Conservation (phyloP, 2,888 invertebrate species). For the Prosapia bicincta region DNA sequence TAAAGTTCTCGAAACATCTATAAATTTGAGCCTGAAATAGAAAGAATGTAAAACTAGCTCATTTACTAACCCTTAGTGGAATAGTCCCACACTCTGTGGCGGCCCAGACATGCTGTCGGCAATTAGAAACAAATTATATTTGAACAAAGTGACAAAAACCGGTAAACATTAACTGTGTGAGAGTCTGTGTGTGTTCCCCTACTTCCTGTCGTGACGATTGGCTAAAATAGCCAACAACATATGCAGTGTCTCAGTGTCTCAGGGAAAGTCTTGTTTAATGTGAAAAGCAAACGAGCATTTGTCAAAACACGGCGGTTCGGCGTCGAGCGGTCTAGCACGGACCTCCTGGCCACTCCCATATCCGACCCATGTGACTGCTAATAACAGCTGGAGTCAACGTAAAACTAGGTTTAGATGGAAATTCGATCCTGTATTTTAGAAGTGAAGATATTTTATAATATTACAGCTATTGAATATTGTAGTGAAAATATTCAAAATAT, state of each 20-base stretch:
- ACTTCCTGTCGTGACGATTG: not conserved
- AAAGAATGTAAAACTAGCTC: no score
- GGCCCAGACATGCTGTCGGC: not conserved
- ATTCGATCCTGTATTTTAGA: no score
- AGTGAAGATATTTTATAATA: no score
- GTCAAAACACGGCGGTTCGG: slow-evolving; percentile 14
- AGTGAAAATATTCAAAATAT: no score
- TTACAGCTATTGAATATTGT: no score
- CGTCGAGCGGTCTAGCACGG: slow-evolving; percentile 17
- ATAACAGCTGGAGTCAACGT: no score
- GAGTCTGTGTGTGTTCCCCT: not conserved
- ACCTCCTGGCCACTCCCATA: not conserved
- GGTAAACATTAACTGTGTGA: not conserved
- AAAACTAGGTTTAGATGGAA: no score
- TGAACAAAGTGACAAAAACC: not conserved
- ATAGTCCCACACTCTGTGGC: no score
- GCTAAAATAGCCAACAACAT: not conserved
- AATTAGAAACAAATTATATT: not conserved
- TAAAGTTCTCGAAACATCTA: no score
- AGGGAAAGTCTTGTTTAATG: slow-evolving; percentile 15
- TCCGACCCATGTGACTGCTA: no score
- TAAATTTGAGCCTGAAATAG: no score
- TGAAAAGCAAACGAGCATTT: slow-evolving; percentile 23
- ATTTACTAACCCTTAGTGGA: no score
- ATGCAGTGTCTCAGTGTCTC: not conserved